Evolutionary conservation across 2,888 invertebrate genomes (phyloP).

Genomic region (Agrochola lychnidis): DNA sequence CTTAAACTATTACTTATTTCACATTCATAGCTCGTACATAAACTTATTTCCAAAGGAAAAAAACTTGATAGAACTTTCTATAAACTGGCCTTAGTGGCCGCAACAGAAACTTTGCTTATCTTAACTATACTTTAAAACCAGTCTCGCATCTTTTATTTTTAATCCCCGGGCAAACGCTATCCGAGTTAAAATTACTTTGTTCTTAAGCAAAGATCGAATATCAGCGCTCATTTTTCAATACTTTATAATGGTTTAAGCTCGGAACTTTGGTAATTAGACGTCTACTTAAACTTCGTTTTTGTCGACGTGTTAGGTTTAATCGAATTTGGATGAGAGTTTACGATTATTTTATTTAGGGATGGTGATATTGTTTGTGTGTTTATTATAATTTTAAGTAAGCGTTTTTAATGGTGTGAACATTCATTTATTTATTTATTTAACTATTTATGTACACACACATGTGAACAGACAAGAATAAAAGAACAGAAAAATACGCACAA

Average conservation of each 20-base stretch:
- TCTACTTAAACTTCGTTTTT: constrained; percentile 68
- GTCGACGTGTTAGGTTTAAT: constrained; percentile 57
- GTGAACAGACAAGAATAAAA: too few species aligned
- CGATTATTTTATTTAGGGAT: constrained; percentile 34
- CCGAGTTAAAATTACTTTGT: constrained; percentile 88
- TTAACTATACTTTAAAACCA: constrained; percentile 85
- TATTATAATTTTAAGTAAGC: neutral
- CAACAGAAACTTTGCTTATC: constrained; percentile 85
- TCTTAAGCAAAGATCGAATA: constrained; percentile 87
- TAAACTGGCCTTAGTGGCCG: constrained; percentile 79
- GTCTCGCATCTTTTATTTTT: constrained; percentile 85
- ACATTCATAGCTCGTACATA: constrained; percentile 59
- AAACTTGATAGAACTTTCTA: constrained; percentile 81
- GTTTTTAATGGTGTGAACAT: neutral
- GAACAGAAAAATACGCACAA: too few species aligned
- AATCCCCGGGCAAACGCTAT: constrained; percentile 83
- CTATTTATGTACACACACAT: too few species aligned
- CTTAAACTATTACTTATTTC: constrained; percentile 58
- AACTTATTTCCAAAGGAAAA: constrained; percentile 76
- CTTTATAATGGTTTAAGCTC: constrained; percentile 78
- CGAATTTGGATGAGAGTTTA: constrained; percentile 47
- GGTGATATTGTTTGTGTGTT: neutral
- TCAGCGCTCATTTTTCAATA: constrained; percentile 87
- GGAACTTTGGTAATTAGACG: constrained; percentile 84
- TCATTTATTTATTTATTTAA: too few species aligned